These are phyloP conservation scores for Onychomys leucogaster DNA, from an alignment of 2,797 vertebrate genomes.

Conservation along the genomic window DNA sequence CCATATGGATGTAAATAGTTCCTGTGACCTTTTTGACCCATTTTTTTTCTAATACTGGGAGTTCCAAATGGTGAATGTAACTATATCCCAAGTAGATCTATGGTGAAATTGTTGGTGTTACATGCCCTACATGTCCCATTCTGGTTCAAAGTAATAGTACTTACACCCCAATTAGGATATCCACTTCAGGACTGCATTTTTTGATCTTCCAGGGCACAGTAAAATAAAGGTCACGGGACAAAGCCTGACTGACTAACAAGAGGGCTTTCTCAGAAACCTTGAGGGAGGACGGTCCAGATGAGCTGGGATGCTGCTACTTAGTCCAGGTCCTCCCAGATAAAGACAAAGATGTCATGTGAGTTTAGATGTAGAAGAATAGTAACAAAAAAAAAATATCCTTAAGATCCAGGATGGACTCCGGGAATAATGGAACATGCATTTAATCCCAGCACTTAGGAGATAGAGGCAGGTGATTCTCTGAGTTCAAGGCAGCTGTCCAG, in stretches of 20 bases:
- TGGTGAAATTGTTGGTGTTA: not conserved
- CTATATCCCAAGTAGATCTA: too few relatives aligned
- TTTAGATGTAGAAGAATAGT: not conserved
- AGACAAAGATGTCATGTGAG: not conserved
- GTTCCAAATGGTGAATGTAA: not conserved
- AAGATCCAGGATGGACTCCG: too few relatives aligned
- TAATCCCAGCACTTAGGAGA: too few relatives aligned
- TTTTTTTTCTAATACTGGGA: too few relatives aligned
- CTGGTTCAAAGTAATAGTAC: not conserved
- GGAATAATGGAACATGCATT: too few relatives aligned
- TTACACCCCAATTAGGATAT: not conserved
- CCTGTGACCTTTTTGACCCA: too few relatives aligned
- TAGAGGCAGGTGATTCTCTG: too few relatives aligned
- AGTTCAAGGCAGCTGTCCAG: not conserved
- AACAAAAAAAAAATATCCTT: not conserved
- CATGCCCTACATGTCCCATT: fast-evolving
- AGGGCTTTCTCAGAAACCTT: not conserved
- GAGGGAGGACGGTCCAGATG: not conserved
- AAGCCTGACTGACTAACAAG: not conserved
- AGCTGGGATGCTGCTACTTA: not conserved
- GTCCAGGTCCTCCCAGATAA: not conserved
- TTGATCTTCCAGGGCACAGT: too few relatives aligned
- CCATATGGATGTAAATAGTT: not conserved
- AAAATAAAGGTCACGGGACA: not conserved
- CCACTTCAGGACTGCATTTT: not conserved